phyloP scores from a whole-genome alignment of 1,140 invertebrate species.

The Centruroides vittatus region DNA sequence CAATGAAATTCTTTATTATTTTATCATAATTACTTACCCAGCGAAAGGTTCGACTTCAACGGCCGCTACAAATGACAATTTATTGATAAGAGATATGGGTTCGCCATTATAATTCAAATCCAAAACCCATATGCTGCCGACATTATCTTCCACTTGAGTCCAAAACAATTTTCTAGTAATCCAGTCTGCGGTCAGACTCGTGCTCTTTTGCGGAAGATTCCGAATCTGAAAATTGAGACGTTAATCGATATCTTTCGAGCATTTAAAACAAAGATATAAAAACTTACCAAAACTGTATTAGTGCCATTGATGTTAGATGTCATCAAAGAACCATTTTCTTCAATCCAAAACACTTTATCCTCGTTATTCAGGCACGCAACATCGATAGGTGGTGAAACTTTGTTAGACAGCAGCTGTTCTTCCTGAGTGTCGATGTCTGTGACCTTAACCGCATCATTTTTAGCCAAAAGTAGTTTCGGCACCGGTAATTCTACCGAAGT shows the following conservation, averaged over 20 bases:
- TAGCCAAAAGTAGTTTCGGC: conserved; percentile 57
- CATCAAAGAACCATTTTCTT: conserved; percentile 59
- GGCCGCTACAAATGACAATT: conserved; percentile 36
- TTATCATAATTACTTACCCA: conserved; percentile 32
- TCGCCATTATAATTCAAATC: conserved; percentile 36
- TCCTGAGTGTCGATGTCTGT: conserved; percentile 48
- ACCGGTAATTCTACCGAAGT: conserved; percentile 51
- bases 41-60: conserved; percentile 55
- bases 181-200: conserved; percentile 68
- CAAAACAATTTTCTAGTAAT: conserved; percentile 64
- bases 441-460: conserved; percentile 48
- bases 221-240: conserved; percentile 33
- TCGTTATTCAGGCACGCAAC: conserved; percentile 38
- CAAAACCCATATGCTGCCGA: conserved; percentile 37
- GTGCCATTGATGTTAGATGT: conserved; percentile 40
- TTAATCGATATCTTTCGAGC: no score
- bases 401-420: conserved; percentile 30
- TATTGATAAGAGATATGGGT: conserved; percentile 33
- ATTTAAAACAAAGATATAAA: neutral
- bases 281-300: conserved; percentile 37
- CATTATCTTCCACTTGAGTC: conserved; percentile 40
- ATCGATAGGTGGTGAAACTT: conserved; percentile 22
- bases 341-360: conserved; percentile 64
- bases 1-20: no score
- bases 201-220: conserved; percentile 46